Conservation (phyloP, 2,113 vertebrate species). For the Chelonoidis abingdonii region DNA sequence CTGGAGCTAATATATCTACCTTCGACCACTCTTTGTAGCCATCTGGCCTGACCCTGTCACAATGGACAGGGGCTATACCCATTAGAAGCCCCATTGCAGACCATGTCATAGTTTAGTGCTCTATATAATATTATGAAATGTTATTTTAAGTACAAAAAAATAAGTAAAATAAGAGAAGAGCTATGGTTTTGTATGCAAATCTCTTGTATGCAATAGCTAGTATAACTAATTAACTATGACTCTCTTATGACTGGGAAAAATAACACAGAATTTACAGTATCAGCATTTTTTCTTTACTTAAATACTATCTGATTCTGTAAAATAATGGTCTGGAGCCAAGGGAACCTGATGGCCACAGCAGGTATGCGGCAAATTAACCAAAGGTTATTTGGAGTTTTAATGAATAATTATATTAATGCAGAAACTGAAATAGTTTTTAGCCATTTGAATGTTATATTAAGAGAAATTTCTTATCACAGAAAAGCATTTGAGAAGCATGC, state of each 20-base stretch:
- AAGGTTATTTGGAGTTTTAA: conserved; percentile 67
- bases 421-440: conserved; percentile 37
- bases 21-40: too few relatives aligned
- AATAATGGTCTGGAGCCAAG: conserved; percentile 9
- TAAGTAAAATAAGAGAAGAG: conserved; percentile 49
- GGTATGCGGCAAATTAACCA: conserved; percentile 64
- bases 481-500: conserved; percentile 32
- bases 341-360: conserved; percentile 49
- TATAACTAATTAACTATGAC: conserved; percentile 43
- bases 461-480: conserved; percentile 49
- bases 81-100: not conserved
- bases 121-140: not conserved
- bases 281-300: conserved; percentile 30
- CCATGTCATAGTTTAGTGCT: not conserved
- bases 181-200: conserved; percentile 14
- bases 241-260: conserved; percentile 35
- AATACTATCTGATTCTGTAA: conserved; percentile 22
- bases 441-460: conserved; percentile 36
- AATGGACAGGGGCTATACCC: not conserved
- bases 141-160: not conserved
- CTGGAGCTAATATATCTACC: too few relatives aligned
- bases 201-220: conserved; percentile 20
- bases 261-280: conserved; percentile 20
- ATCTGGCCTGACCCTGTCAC: too few relatives aligned
- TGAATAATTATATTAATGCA: conserved; percentile 54